A percentile compares a stretch with the other conserved stretches of the same genome.
Evolutionary conservation across 2,113 vertebrate species (phyloP).

Genomic region (Clinocottus analis): DNA sequence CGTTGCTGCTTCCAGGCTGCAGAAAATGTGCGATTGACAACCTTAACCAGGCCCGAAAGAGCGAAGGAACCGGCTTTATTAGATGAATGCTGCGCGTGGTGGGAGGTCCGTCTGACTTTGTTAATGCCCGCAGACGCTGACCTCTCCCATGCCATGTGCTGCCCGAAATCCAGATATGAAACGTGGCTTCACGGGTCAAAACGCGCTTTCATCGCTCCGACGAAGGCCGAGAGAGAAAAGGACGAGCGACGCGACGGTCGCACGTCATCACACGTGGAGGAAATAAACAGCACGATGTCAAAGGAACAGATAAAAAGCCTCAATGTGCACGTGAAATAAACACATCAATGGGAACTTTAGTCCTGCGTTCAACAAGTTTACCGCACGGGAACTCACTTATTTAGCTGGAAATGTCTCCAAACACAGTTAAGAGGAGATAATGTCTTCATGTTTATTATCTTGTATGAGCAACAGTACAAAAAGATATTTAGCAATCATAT

Average conservation of each 20-base stretch:
- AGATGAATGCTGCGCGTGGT: conserved; percentile 36
- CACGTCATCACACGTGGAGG: background rate
- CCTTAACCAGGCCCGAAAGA: conserved; percentile 51
- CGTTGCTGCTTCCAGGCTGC: conserved; percentile 1
- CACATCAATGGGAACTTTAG: background rate
- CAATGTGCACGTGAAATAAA: background rate
- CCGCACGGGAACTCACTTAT: background rate
- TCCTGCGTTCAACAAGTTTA: background rate
- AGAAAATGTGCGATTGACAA: conserved; percentile 46
- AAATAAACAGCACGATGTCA: background rate
- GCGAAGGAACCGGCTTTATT: conserved; percentile 40
- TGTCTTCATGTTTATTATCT: background rate
- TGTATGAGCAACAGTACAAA: background rate
- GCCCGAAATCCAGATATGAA: conserved; percentile 63
- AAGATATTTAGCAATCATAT: background rate
- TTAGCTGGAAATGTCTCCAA: background rate
- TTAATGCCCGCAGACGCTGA: conserved; percentile 58
- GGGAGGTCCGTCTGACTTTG: conserved; percentile 67
- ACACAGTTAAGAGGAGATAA: background rate
- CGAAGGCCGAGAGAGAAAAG: background rate
- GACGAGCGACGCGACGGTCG: background rate
- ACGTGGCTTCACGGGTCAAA: conserved; percentile 68
- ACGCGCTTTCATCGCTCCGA: conserved; percentile 61
- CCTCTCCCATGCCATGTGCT: conserved; percentile 70
- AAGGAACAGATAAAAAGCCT: background rate